phyloP scores from a whole-genome alignment of 2,113 vertebrate genomes.

The Trichechus manatus region DNA sequence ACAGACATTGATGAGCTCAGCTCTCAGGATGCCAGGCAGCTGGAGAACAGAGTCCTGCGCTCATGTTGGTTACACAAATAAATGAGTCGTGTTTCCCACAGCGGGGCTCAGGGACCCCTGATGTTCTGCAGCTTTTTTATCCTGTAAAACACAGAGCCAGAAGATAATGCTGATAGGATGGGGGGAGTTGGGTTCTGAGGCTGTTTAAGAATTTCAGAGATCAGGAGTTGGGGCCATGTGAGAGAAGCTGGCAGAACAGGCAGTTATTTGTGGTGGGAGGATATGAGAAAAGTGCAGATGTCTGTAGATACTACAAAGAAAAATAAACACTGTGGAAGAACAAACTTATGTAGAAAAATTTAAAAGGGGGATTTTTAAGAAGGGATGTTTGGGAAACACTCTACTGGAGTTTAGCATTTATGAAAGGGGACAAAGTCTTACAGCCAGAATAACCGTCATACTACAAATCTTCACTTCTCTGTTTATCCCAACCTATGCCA shows the following conservation, averaged over 20 bases:
- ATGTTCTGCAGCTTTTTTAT: conserved; percentile 63
- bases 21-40: conserved; percentile 46
- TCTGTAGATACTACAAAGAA: conserved; percentile 57
- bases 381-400: conserved; percentile 66
- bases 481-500: conserved; percentile 19
- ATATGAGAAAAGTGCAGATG: conserved; percentile 42
- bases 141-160: conserved; percentile 39
- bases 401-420: conserved; percentile 2
- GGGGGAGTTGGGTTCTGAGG: neutral
- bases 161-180: neutral
- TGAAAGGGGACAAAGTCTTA: conserved; percentile 17
- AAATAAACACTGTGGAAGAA: conserved; percentile 58
- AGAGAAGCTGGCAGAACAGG: conserved; percentile 3
- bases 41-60: conserved; percentile 4
- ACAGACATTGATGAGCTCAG: conserved; percentile 25
- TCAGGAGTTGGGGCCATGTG: neutral
- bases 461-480: neutral
- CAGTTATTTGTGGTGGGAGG: conserved; percentile 46
- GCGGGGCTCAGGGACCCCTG: conserved; percentile 50
- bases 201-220: conserved; percentile 31
- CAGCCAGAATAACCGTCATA: conserved; percentile 13
- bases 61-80: conserved; percentile 69
- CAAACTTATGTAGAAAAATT: conserved; percentile 34
- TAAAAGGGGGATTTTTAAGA: conserved; percentile 58
- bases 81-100: conserved; percentile 57